Evolutionary conservation across 2,888 invertebrate genomes (phyloP).

Genomic region (Caenorhabditis sp.): DNA sequence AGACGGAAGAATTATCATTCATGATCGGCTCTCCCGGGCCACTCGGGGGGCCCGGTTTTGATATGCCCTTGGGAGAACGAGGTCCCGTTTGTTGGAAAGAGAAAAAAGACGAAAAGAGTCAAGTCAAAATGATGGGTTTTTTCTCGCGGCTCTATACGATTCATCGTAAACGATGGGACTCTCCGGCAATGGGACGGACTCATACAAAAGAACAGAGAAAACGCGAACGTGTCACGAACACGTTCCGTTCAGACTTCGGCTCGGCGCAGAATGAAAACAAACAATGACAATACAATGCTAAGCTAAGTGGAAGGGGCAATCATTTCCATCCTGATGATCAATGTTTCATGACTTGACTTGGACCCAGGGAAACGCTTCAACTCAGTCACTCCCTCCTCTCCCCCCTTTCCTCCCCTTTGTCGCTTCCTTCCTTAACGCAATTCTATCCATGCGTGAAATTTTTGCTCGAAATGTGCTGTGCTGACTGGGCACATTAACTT

Average conservation of each 20-base stretch:
- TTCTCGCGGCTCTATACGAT: constrained; percentile 51
- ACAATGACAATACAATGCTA: too few relatives aligned
- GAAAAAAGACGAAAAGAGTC: constrained; percentile 46
- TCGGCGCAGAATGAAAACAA: too few relatives aligned
- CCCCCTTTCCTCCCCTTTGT: constrained; percentile 10
- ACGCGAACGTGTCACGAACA: constrained; percentile 53
- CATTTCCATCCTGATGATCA: constrained; percentile 39
- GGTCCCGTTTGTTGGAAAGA: too few relatives aligned
- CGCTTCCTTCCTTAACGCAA: constrained; percentile 19
- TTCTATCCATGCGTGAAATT: constrained; percentile 57
- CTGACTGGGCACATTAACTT: constrained; percentile 58
- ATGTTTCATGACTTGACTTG: constrained; percentile 44
- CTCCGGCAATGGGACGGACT: not conserved
- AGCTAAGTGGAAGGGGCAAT: too few relatives aligned
- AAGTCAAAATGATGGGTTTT: constrained; percentile 57
- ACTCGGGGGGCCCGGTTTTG: constrained; percentile 42
- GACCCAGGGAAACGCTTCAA: constrained; percentile 1
- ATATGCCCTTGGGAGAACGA: constrained; percentile 62
- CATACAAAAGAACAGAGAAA: constrained; percentile 1
- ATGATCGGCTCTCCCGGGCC: constrained; percentile 59
- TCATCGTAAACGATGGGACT: constrained; percentile 53
- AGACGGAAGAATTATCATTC: constrained; percentile 67
- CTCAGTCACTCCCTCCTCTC: too few relatives aligned
- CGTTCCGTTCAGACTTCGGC: constrained; percentile 11
- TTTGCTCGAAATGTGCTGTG: too few relatives aligned